These are phyloP conservation scores for Sebastes fasciatus DNA, from an alignment of 2,113 vertebrate species.

Conservation along the genomic window DNA sequence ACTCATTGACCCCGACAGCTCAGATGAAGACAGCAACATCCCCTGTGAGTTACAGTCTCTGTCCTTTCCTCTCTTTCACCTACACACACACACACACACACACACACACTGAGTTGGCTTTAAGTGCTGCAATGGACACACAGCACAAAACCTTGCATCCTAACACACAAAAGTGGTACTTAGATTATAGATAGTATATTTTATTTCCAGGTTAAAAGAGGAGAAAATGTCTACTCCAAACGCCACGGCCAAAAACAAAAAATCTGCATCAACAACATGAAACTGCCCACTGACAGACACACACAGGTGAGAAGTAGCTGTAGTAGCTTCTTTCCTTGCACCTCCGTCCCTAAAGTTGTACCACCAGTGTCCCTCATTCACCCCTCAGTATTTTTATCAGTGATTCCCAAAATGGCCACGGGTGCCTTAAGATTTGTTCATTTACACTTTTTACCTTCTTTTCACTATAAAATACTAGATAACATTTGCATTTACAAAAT, in stretches of 20 bases:
- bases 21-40: constrained; percentile 89
- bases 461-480: neutral
- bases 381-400: neutral
- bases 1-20: constrained; percentile 92
- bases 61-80: neutral
- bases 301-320: constrained; percentile 41
- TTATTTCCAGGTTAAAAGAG: constrained; percentile 40
- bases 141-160: neutral
- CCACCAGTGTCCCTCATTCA: neutral
- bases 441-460: neutral
- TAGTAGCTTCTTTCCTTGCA: neutral
- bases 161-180: neutral
- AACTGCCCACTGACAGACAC: too few species aligned
- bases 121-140: neutral
- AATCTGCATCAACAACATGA: neutral
- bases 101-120: neutral
- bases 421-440: neutral
- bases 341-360: neutral
- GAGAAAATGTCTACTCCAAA: neutral
- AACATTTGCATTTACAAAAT: neutral
- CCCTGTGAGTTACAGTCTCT: constrained; percentile 84
- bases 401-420: neutral
- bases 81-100: neutral
- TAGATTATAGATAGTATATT: neutral
- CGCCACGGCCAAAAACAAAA: neutral